Base-by-base conservation (phyloP, 2,888 invertebrate genomes). In the Lamellibrachia columna region DNA sequence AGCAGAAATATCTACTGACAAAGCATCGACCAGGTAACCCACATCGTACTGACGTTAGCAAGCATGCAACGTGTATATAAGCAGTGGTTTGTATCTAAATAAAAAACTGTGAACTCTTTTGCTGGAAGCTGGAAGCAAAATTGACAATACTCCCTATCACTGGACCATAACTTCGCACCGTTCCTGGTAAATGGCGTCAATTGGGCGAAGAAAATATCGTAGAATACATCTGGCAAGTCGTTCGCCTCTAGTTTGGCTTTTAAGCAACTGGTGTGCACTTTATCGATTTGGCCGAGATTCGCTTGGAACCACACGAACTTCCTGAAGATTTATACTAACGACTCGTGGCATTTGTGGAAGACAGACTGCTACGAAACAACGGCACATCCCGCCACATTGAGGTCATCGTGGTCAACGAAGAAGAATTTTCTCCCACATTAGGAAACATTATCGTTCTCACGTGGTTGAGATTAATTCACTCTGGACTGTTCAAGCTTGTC, bases 221-320 rank as follows among this genome's bases (percentile, higher is more conserved):
- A 8, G 92, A 91, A 58, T 90, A 90, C 28, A 93, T 93, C 22
- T 93, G 93, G 93, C 93, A 93, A 90, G 90, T 93, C 7, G 94
- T 95, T 22, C 92, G 94, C 0, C 75, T 93, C n/a, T 94, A 95
- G 90, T 94, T 93, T 93, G 95, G 94, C 0, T 95, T 95, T 90
- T 94, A 95, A 91, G 93, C 94, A 4, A 94, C 95, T 7, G 94
- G 95, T 7, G 55, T 93, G 0, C 94, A 94, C 53, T 94, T 95
- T 60, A 11, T 94, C 1, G 93, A 94, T 92, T 94, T 94, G 40
- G 92, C 93, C 3, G 90, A 92, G 52, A 93, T 94, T 4, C 52
- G 91, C 9, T 92, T 93, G 8, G 92, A 94, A 55, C 92, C 93
- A 9, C 93, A 91, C 0, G 94, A 94, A 91, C 91, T 93, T n/a